phyloP scores from a whole-genome alignment of 2,113 vertebrate genomes.

The Corvus hawaiiensis region DNA sequence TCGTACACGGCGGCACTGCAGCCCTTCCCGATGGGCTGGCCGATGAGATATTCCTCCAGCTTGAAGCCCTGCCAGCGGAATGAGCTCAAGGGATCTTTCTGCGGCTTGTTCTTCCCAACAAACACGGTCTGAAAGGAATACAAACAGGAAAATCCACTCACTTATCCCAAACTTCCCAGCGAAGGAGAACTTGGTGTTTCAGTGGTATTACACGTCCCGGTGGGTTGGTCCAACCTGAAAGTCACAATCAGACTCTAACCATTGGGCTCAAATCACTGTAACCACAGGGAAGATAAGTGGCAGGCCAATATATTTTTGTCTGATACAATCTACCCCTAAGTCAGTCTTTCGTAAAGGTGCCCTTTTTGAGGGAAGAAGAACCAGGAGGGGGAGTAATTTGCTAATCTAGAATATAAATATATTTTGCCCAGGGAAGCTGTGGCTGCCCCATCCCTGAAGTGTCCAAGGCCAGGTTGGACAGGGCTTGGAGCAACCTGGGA shows the following conservation, averaged over 20 bases:
- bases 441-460: not conserved
- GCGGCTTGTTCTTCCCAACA: conserved; percentile 73
- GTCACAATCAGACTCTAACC: not conserved
- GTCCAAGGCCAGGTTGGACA: rapidly evolving
- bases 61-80: conserved; percentile 78
- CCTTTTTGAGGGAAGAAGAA: not conserved
- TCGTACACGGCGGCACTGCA: conserved; percentile 87
- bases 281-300: not conserved
- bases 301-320: not conserved
- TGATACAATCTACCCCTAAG: not conserved
- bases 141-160: rapidly evolving
- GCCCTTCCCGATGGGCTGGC: conserved; percentile 87
- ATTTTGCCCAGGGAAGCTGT: not conserved
- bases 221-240: not conserved
- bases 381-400: not conserved
- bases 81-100: conserved; percentile 67
- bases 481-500: not conserved
- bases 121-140: conserved; percentile 77
- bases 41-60: conserved; percentile 88
- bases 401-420: not conserved
- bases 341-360: not conserved
- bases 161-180: not conserved
- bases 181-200: not conserved
- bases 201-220: rapidly evolving
- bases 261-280: not conserved